These are phyloP conservation scores for Platycercus adscitus DNA, from an alignment of 2,113 vertebrate species.

Conservation along the genomic window DNA sequence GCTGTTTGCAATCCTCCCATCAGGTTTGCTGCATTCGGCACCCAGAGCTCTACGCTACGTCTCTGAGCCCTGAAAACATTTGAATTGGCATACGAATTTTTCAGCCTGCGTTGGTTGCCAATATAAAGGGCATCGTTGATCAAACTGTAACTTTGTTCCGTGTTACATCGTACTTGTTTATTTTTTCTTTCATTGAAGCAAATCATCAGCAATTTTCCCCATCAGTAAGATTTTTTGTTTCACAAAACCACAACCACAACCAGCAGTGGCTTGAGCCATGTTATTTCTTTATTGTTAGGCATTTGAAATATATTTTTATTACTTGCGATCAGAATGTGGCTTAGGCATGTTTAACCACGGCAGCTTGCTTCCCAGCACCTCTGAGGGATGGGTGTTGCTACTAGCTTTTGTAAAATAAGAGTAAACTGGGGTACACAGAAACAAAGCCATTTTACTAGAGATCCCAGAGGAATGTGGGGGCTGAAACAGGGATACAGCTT, in stretches of 20 bases:
- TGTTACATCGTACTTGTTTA: neutral
- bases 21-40: neutral
- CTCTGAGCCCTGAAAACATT: neutral
- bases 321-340: neutral
- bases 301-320: slow-evolving; percentile 61
- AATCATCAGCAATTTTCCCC: slow-evolving; percentile 62
- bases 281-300: slow-evolving; percentile 63
- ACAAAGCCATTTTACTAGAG: neutral
- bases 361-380: slow-evolving; percentile 9
- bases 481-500: neutral
- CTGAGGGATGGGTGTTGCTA: neutral
- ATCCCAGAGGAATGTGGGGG: neutral
- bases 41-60: neutral
- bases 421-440: neutral
- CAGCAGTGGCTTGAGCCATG: slow-evolving; percentile 48
- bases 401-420: neutral
- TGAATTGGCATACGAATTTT: neutral
- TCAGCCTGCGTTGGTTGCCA: neutral
- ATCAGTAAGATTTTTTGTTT: slow-evolving; percentile 56
- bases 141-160: neutral
- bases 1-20: neutral
- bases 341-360: slow-evolving; percentile 13
- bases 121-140: neutral
- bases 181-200: slow-evolving; percentile 61
- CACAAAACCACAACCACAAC: slow-evolving; percentile 56